Evolutionary conservation across 37 sponge, comb jelly and placozoan species (phyloP), one percentile per base, ranked within the genome.

Genomic region (Ianthella basta): DNA sequence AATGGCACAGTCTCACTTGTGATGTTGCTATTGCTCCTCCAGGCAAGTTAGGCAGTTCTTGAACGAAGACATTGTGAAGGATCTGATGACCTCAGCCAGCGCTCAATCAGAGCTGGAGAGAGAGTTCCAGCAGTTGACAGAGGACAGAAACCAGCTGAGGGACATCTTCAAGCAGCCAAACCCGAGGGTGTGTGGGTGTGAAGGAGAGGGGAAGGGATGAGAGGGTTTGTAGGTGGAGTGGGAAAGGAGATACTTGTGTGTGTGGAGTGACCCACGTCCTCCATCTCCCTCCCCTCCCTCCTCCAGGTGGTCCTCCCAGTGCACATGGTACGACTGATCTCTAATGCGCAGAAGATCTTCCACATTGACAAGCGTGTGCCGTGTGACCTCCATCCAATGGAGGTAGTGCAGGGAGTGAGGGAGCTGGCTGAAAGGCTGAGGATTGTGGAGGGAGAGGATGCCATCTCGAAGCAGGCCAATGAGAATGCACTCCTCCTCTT

Each of bases 301-400:
- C 35, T 74, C 50, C 69, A 93, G 90, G 91, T 94, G 12, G 99
- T 88, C 16, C 86, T 98, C 44, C 99, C 99, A 1, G 97, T 97
- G 15, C 92, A 97, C 64, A 89, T 99, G 81, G 79, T 55, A 23
- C 82, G 99, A 33, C 88, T 99, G 37, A 99, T 99, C 44, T 95
- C 95, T 91, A 97, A 97, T 85, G 99, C 99, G 15, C 97, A 96
- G 91, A 97, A 99, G 60, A 83, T 93, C 33, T 99, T 99, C 80
- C 92, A 97, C 81, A 88, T 97, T 40, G 87, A 97, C 87, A 88
- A 64, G 41, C 74, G 93, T 14, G 66, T 72, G 0, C 90, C 85
- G 0, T 91, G 89, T 61, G 97, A 99, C 74, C 93, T 99, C 41
- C 90, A 96, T 72, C 99, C 99, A 1, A 83, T 93, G 41, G 95